Evolutionary conservation across 1,140 invertebrate genomes (phyloP).

Genomic region (Nautilus pompilius): DNA sequence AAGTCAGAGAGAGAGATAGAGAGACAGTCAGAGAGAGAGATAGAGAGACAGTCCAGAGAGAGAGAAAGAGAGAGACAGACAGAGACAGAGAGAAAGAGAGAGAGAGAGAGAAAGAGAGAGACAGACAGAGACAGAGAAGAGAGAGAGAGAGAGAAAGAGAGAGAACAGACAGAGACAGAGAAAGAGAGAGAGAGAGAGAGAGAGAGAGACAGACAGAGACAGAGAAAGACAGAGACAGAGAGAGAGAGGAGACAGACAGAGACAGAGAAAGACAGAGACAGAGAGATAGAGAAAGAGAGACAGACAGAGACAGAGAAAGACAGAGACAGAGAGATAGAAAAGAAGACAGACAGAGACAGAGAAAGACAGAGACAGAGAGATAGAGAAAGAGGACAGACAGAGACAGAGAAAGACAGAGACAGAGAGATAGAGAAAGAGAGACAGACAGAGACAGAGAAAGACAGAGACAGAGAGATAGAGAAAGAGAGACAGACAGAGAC

Average conservation of each 20-base stretch:
- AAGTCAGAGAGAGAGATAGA: constrained; percentile 3
- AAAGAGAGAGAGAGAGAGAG: constrained; percentile 3
- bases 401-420: background rate
- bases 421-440: background rate
- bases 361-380: background rate
- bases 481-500: background rate
- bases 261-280: background rate
- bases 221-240: background rate
- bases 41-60: background rate
- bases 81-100: background rate
- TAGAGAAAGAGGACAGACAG: background rate
- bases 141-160: background rate
- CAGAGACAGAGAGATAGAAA: constrained; percentile 10
- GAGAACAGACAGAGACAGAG: constrained; percentile 6
- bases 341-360: background rate
- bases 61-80: constrained; percentile 4
- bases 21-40: constrained; percentile 1
- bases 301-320: constrained; percentile 9
- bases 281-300: background rate
- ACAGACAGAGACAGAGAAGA: background rate
- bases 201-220: constrained; percentile 1
- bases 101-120: background rate
- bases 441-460: background rate
- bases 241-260: background rate
- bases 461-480: background rate